These are phyloP conservation scores for Babylonia areolata DNA, from an alignment of 1,140 invertebrate genomes.

Conservation along the genomic window DNA sequence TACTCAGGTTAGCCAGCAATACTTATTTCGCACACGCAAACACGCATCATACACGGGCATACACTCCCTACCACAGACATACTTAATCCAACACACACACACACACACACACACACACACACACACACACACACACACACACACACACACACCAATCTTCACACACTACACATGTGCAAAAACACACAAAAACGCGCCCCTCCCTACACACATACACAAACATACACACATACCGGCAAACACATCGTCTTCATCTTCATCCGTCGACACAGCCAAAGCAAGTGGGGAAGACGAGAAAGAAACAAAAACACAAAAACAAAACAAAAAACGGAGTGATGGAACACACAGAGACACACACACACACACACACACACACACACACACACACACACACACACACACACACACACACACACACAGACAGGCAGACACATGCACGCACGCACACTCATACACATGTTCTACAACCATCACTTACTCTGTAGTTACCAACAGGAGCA, in stretches of 20 bases:
- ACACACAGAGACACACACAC: not conserved
- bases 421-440: not conserved
- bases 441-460: not conserved
- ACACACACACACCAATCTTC: not conserved
- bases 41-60: not conserved
- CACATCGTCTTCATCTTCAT: no score
- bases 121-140: not conserved
- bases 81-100: no score
- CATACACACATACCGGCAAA: not conserved
- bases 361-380: slow-evolving; percentile 2
- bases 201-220: not conserved
- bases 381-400: slow-evolving; percentile 13
- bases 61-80: no score
- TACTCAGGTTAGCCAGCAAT: no score
- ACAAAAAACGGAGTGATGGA: no score
- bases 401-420: not conserved
- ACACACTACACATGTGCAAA: not conserved
- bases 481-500: slow-evolving; percentile 66
- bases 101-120: not conserved
- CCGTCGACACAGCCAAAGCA: no score
- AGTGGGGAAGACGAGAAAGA: no score
- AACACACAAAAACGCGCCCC: no score
- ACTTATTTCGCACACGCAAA: not conserved
- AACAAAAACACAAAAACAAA: no score
- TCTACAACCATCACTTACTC: slow-evolving; percentile 50